Percentiles rank a stretch among this genome's conserved stretches.
These are phyloP conservation scores for Seriola aureovittata DNA, from an alignment of 2,113 vertebrate species.

Conservation along the genomic window DNA sequence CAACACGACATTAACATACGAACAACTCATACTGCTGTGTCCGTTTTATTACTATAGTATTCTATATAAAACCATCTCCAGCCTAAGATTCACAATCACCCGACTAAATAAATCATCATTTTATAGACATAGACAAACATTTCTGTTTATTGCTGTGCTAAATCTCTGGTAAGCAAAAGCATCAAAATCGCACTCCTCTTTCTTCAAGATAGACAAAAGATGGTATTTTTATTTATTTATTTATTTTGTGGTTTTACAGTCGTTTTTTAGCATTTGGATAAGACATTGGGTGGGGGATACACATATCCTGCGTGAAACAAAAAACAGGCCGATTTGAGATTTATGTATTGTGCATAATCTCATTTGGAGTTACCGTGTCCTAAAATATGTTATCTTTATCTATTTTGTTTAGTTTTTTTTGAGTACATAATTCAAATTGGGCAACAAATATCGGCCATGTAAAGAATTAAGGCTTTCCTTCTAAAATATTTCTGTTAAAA, in stretches of 20 bases:
- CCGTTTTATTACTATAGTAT: slow-evolving; percentile 18
- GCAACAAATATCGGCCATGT: not conserved
- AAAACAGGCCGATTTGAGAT: not conserved
- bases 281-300: not conserved
- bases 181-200: not conserved
- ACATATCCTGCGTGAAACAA: not conserved
- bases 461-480: not conserved
- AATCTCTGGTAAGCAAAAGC: slow-evolving; percentile 13
- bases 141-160: not conserved
- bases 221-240: not conserved
- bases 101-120: slow-evolving; percentile 7
- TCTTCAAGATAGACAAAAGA: not conserved
- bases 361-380: not conserved
- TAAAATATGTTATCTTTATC: not conserved
- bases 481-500: not conserved
- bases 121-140: not conserved
- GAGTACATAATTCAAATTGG: not conserved
- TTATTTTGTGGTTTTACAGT: not conserved
- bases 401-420: no score
- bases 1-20: slow-evolving; percentile 36
- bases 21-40: slow-evolving; percentile 7
- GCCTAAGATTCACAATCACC: slow-evolving; percentile 6
- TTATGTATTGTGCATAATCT: not conserved
- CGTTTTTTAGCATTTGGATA: not conserved
- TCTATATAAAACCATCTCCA: slow-evolving; percentile 4